A percentile compares a stretch with the other conserved stretches of the same genome.
phyloP scores from a whole-genome alignment of 2,888 invertebrate genomes.

The Chrysina gloriosa region DNA sequence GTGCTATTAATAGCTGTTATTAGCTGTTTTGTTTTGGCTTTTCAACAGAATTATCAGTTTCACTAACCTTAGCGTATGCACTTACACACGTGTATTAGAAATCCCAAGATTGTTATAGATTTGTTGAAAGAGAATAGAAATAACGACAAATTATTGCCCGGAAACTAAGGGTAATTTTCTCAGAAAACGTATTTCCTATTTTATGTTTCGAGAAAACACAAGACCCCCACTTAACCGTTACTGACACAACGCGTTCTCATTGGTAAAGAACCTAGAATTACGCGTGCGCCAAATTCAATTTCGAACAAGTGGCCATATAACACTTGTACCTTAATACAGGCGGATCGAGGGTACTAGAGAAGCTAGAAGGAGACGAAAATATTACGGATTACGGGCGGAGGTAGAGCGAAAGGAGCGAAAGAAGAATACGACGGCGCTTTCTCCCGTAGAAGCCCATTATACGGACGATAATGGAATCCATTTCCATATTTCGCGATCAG shows the following conservation, averaged over 20 bases:
- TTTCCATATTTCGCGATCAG: constrained; percentile 53
- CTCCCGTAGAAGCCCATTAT: constrained; percentile 56
- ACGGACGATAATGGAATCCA: constrained; percentile 60
- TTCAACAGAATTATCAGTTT: no score
- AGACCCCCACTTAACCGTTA: no score
- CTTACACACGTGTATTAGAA: no score
- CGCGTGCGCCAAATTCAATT: constrained; percentile 62
- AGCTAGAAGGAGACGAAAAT: not conserved
- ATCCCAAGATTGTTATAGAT: no score
- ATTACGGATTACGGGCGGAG: not conserved
- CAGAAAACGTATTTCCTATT: no score
- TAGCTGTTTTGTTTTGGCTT: no score
- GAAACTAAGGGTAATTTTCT: no score
- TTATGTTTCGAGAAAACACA: no score
- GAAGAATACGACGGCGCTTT: constrained; percentile 3
- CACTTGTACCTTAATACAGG: constrained; percentile 53
- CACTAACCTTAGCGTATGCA: no score
- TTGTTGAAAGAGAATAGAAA: no score
- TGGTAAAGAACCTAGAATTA: constrained; percentile 42
- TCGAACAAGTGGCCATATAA: constrained; percentile 57
- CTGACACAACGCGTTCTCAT: not conserved
- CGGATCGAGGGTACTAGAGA: not conserved
- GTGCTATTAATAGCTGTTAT: no score
- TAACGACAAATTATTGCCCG: no score
- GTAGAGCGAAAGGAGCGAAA: not conserved